Base-by-base conservation (phyloP, 2,113 vertebrate species). In the Numida meleagris region DNA sequence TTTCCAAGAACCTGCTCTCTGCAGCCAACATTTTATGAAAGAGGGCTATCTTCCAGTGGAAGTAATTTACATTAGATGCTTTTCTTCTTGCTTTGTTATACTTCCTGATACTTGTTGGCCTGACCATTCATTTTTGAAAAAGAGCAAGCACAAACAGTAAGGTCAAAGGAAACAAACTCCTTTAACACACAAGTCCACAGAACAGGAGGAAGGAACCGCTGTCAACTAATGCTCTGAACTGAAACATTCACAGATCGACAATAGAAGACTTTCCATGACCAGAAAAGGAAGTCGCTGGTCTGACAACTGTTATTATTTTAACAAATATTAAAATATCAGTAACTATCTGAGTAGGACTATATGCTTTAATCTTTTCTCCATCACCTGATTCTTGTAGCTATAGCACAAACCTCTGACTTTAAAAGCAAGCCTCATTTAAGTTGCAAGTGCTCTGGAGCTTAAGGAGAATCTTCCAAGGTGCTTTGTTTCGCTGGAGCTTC, bases 331-430 rank as follows among this genome's bases (percentile, higher is more conserved):
- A 45, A 51, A 29, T 12, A 12, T 0, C 71, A 66, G 2, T 9
- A 79, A 24, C 17, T 62, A 0, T 3, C 24, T 61, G 53, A 3
- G 5, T 16, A 73, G 16, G 19, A 55, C 6, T 42, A 4, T 4
- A 1, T 40, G n/a, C 16, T 71, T 74, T 72, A 63, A 46, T 6
- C 8, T 72, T 46, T 33, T 15, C 3, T 66, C 8, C 27, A 46
- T 15, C n/a, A 57, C 1, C 27, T 57, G 40, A 36, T 7, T 20
- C 16, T 51, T 67, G 33, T n/a, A 62, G 42, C 38, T 40, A 45
- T 31, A 57, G 2, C 18, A 9, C 14, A 3, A 2, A 24, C 4
- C 8, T 34, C 10, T 0, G 2, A 42, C 15, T 40, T 40, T 17
- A 18, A 27, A 63, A 9, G 27, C 7, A 78, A 3, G 11, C 19